These are phyloP conservation scores for Bombus huntii DNA, from an alignment of 1,140 invertebrate species.

Conservation along the genomic window DNA sequence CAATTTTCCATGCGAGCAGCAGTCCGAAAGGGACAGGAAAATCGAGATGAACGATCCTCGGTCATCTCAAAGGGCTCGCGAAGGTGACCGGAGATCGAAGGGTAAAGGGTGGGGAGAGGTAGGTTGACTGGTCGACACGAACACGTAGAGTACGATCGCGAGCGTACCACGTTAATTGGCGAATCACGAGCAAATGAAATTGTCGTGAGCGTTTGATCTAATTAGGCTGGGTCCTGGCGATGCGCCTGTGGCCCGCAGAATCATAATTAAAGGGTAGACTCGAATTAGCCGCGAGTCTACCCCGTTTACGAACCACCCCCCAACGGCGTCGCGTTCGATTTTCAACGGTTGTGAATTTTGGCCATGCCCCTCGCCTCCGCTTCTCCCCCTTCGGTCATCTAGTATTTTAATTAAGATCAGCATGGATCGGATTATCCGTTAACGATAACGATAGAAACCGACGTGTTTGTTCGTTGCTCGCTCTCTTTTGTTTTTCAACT, in stretches of 20 bases:
- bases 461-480: neutral
- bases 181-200: slow-evolving; percentile 67
- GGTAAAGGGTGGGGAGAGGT: neutral
- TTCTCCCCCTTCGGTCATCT: neutral
- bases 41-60: neutral
- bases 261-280: slow-evolving; percentile 66
- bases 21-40: neutral
- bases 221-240: slow-evolving; percentile 47
- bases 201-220: slow-evolving; percentile 62
- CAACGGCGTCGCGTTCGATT: slow-evolving; percentile 39
- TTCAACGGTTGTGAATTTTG: slow-evolving; percentile 39
- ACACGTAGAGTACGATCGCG: slow-evolving; percentile 35
- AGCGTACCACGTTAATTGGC: slow-evolving; percentile 64
- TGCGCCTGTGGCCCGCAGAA: slow-evolving; percentile 37
- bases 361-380: neutral
- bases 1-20: slow-evolving; percentile 5
- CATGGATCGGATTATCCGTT: slow-evolving; percentile 43
- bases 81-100: slow-evolving; percentile 8
- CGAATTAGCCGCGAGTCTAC: slow-evolving; percentile 59
- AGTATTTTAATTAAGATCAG: slow-evolving; percentile 48
- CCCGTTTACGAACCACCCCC: slow-evolving; percentile 5
- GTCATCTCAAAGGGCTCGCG: slow-evolving; percentile 8
- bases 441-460: slow-evolving; percentile 31
- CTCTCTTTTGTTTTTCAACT: neutral
- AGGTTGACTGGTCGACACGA: neutral